A percentile compares a stretch with the other conserved stretches of the same genome.
Conservation (phyloP, 2,888 invertebrate species). For the Clepsis dumicolana region DNA sequence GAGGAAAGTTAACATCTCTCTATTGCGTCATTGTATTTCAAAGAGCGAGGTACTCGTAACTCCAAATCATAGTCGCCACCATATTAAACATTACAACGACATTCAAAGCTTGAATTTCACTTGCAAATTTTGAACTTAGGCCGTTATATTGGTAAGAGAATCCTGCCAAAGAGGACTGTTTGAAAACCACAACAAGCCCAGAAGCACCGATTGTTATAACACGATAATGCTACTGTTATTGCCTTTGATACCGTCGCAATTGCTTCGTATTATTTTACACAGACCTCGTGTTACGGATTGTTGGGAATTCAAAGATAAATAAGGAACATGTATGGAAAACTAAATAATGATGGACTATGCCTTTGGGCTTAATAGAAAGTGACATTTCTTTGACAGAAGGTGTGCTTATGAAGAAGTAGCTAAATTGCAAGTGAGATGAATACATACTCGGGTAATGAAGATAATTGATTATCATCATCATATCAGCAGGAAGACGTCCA, state of each 20-base stretch:
- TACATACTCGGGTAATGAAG: too few relatives aligned
- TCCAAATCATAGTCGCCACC: neutral
- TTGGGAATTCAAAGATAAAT: conserved; percentile 14
- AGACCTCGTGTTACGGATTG: conserved; percentile 26
- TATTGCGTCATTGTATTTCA: neutral
- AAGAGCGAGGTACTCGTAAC: neutral
- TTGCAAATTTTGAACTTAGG: neutral
- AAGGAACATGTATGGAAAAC: neutral
- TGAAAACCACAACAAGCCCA: conserved; percentile 8
- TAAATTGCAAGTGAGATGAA: too few relatives aligned
- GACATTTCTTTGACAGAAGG: too few relatives aligned
- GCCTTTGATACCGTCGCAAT: conserved; percentile 35
- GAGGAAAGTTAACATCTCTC: neutral
- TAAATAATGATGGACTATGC: neutral
- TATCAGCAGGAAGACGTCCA: too few relatives aligned
- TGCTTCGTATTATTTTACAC: conserved; percentile 26
- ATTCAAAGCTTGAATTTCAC: neutral
- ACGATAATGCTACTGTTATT: conserved; percentile 27
- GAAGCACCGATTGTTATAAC: conserved; percentile 24
- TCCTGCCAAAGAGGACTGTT: neutral
- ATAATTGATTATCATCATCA: too few relatives aligned
- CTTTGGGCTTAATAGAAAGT: neutral
- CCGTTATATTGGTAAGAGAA: neutral
- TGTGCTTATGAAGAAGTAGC: too few relatives aligned
- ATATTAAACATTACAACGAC: neutral